Base-by-base conservation (phyloP, 2,888 invertebrate genomes). In the Agriopis aurantiaria region DNA sequence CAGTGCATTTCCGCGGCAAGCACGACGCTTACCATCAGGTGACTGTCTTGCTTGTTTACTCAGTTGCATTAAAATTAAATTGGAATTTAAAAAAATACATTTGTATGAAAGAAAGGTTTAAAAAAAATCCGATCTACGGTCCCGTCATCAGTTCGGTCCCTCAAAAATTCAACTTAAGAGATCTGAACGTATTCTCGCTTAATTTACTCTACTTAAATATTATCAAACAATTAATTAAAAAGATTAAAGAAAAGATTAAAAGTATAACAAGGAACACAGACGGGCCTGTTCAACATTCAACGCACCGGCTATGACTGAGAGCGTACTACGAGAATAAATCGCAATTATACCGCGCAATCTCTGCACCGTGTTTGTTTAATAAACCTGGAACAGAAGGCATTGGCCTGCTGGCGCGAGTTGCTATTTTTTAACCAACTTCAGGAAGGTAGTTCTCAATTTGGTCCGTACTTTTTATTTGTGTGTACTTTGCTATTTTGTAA, bases 321-420 rank as follows among this genome's bases (percentile, higher is more conserved):
- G 56, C 56, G 14, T 58, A 60, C 67, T 66, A 64, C 14, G 46
- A 51, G 43, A 70, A 82, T 84, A 85, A 84, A 86, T 82, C 75
- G 81, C 78, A 85, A 87, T 87, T 85, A 80, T 78, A 79, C 76
- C 62, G 70, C 83, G 78, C 83, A 88, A 88, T 87, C 85, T 88
- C 82, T 72, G 85, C 85, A 46, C 55, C 14, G 85, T 88, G 87
- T 83, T 88, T 64, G 75, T 71, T 33, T 89, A 90, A 92, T 91
- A 91, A 91, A 90, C 88, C 60, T 45, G 53, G 52, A 53, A 62
- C 62, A 49, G 60, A 46, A 62, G 53, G 62, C 62, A 53, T 61
- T 51, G 51, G 51, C 61, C 61, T 61, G 52, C 51, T 51, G 51
- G 61, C 43, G 45, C 45, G 60, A 40, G 43, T 7, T 55, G 55